Evolutionary conservation across 2,888 invertebrate genomes (phyloP).

Genomic region (Oxystoma pomonae): DNA sequence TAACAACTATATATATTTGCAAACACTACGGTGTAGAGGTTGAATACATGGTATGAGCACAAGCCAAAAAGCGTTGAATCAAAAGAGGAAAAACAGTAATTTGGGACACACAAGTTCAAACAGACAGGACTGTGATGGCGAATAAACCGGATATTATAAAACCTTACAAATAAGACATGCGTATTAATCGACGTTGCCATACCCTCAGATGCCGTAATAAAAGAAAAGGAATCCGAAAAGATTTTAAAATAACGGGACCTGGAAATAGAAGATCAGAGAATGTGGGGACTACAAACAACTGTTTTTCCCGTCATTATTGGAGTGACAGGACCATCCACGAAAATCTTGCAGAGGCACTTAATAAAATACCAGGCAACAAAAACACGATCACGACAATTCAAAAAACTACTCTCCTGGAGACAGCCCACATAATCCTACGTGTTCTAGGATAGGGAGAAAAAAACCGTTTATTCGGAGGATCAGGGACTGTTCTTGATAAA

Average conservation of each 20-base stretch:
- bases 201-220: not conserved
- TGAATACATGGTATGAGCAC: not conserved
- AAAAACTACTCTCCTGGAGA: not conserved
- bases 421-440: not conserved
- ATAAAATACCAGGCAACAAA: conserved; percentile 1
- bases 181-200: not conserved
- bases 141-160: conserved; percentile 1
- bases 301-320: not conserved
- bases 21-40: conserved; percentile 1
- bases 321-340: conserved; percentile 1
- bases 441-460: not conserved
- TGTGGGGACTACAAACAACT: too few species aligned
- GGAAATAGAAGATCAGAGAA: not conserved
- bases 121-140: too few species aligned
- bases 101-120: too few species aligned
- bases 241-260: not conserved
- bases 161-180: not conserved
- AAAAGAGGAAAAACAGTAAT: not conserved
- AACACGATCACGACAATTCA: not conserved
- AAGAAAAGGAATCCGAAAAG: conserved; percentile 1
- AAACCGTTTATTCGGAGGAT: not conserved
- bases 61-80: not conserved
- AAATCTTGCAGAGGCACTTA: not conserved
- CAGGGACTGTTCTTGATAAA: not conserved
- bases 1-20: too few species aligned